These are phyloP conservation scores for Oostethus manadensis DNA, from an alignment of 2,113 vertebrate species.

Conservation along the genomic window DNA sequence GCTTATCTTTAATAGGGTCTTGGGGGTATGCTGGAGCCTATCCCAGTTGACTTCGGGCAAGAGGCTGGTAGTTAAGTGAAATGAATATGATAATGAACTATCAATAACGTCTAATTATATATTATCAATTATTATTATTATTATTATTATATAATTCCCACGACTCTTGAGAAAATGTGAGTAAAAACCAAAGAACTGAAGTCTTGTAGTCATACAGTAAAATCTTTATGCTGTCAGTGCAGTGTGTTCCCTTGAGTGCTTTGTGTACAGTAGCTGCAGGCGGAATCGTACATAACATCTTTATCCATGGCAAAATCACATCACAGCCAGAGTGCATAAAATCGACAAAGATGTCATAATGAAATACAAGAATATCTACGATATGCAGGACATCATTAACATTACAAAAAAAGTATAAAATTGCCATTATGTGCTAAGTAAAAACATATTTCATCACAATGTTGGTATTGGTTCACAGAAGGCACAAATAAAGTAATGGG, in stretches of 20 bases:
- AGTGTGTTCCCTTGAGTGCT: conserved; percentile 2
- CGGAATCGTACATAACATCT: conserved; percentile 2
- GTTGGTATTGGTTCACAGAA: neutral
- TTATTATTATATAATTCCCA: too few relatives aligned
- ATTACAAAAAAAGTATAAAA: conserved; percentile 9
- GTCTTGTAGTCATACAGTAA: neutral
- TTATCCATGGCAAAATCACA: conserved; percentile 1
- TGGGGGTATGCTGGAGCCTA: too few relatives aligned
- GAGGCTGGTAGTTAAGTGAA: too few relatives aligned
- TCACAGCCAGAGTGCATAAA: neutral
- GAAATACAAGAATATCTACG: neutral
- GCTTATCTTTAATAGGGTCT: too few relatives aligned
- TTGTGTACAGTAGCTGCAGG: conserved; percentile 16
- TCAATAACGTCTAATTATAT: too few relatives aligned
- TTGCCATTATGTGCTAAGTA: neutral
- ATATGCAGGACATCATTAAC: neutral
- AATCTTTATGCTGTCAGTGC: neutral
- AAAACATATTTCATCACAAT: conserved; percentile 1
- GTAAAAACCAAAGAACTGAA: neutral
- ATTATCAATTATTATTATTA: too few relatives aligned
- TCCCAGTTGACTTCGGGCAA: too few relatives aligned
- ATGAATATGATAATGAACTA: too few relatives aligned
- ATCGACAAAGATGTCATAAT: neutral
- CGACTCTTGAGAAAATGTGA: neutral
- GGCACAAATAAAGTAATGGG: neutral